Evolutionary conservation across 2,797 vertebrate species (phyloP).

Genomic region (Bradypodion ventrale): DNA sequence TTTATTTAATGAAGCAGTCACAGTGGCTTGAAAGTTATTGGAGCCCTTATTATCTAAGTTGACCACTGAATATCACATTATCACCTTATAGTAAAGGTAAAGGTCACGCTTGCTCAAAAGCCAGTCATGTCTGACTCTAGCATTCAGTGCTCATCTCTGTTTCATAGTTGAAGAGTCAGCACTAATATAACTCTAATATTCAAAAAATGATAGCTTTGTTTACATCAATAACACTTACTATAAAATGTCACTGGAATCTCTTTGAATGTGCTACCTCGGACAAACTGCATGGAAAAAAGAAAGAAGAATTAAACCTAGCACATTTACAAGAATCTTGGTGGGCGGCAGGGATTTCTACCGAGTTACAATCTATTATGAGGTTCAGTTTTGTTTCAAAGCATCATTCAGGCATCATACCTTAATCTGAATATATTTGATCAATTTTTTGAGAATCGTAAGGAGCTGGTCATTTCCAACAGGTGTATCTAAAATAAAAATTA

Average conservation of each 20-base stretch:
- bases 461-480: slow-evolving; percentile 90
- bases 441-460: slow-evolving; percentile 81
- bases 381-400: neutral
- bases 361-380: neutral
- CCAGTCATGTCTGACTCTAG: too few species aligned
- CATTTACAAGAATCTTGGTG: neutral
- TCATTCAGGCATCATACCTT: slow-evolving; percentile 79
- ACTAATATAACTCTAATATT: too few species aligned
- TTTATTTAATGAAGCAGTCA: too few species aligned
- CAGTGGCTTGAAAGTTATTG: neutral
- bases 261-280: slow-evolving; percentile 87
- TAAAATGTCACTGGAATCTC: slow-evolving; percentile 89
- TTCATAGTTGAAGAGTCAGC: too few species aligned
- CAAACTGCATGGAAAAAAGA: slow-evolving; percentile 78
- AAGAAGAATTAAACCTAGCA: slow-evolving; percentile 49
- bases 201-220: neutral
- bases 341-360: neutral
- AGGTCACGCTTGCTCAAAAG: too few species aligned
- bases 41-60: neutral
- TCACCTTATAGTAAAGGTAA: too few species aligned
- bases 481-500: slow-evolving; percentile 78
- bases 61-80: neutral
- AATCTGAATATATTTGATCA: slow-evolving; percentile 89
- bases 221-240: slow-evolving; percentile 79
- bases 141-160: too few species aligned